Evolutionary conservation across 1,140 invertebrate genomes (phyloP).

Genomic region (Pissodes strobi): DNA sequence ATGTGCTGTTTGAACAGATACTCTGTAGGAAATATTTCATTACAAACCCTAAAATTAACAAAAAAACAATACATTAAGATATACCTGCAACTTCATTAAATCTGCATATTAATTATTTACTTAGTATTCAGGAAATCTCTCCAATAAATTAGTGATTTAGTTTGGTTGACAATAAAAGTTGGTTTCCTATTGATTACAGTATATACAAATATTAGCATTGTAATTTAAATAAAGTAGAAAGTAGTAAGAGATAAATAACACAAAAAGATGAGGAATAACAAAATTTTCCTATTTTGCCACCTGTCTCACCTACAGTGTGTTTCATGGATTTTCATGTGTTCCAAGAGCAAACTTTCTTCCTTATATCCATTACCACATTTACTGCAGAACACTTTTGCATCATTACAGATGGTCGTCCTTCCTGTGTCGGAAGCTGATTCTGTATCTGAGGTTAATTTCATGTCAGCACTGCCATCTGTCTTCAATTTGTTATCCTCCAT

Average conservation of each 20-base stretch:
- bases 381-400: conserved; percentile 37
- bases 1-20: conserved; percentile 34
- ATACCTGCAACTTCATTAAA: no score
- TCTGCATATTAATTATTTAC: no score
- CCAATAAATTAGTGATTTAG: not conserved
- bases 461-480: not conserved
- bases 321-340: conserved; percentile 39
- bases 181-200: no score
- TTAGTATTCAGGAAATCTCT: no score
- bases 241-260: no score
- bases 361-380: conserved; percentile 40
- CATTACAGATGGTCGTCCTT: conserved; percentile 8
- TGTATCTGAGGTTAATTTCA: conserved; percentile 35
- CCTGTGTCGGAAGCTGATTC: conserved; percentile 38
- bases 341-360: conserved; percentile 22
- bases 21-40: conserved; percentile 35
- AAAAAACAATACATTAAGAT: not conserved
- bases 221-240: no score
- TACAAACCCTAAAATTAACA: conserved; percentile 29
- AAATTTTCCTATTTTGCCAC: no score
- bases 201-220: no score
- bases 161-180: not conserved
- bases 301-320: conserved; percentile 30
- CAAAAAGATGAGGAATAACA: no score
- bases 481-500: conserved; percentile 12